Conservation (phyloP, 2,113 vertebrate species). For the Odocoileus virginianus region DNA sequence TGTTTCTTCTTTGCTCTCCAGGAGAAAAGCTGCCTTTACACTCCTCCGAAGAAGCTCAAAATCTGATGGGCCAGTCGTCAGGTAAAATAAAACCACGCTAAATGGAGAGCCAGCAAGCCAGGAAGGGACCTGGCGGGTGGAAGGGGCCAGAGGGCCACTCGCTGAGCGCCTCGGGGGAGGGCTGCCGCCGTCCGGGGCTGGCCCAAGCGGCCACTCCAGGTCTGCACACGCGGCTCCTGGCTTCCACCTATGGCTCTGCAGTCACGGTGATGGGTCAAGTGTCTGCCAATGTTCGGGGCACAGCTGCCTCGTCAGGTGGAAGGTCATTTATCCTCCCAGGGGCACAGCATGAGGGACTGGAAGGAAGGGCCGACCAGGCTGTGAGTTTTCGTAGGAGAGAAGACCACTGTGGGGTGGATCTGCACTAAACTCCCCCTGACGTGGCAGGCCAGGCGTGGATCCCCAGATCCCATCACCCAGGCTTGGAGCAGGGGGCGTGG, state of each 20-base stretch:
- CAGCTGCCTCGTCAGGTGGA: accelerated
- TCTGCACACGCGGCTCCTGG: background rate
- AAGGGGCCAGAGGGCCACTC: background rate
- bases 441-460: background rate
- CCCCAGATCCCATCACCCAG: background rate
- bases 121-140: background rate
- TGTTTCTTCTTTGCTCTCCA: constrained; percentile 90
- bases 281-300: background rate
- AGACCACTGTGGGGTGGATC: too few species aligned
- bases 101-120: background rate
- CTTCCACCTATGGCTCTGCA: too few species aligned
- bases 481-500: too few species aligned
- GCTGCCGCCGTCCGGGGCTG: accelerated
- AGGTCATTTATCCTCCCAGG: background rate
- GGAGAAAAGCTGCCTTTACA: constrained; percentile 91
- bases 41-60: constrained; percentile 91
- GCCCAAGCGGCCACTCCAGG: background rate
- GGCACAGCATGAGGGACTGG: background rate
- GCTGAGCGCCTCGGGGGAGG: background rate
- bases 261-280: background rate
- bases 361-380: background rate
- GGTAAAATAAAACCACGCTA: constrained; percentile 78
- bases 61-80: constrained; percentile 89
- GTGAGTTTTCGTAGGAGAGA: background rate
- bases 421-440: accelerated